Conservation (phyloP, 2,797 vertebrate species). For the Myripristis murdjan region DNA sequence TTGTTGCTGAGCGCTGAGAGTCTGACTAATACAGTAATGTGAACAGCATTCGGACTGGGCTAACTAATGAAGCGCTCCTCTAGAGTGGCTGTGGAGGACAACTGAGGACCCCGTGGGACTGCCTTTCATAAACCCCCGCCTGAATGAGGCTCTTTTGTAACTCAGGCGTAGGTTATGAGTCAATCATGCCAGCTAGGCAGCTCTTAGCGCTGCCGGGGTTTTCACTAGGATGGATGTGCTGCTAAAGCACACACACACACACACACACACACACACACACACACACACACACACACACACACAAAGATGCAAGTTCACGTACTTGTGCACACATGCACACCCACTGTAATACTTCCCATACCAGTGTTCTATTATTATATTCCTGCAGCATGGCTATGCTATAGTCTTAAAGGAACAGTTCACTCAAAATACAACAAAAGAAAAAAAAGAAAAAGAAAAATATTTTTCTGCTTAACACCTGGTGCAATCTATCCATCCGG, state of each 20-base stretch:
- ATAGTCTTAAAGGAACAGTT: no score
- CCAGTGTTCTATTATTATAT: not conserved
- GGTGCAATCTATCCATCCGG: no score
- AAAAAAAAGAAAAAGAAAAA: no score
- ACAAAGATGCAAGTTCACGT: not conserved
- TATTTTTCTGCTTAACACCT: no score
- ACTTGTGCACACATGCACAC: not conserved
- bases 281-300: not conserved
- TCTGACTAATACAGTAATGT: slow-evolving; percentile 28
- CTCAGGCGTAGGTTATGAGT: slow-evolving; percentile 53
- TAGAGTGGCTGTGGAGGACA: slow-evolving; percentile 62
- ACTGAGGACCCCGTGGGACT: slow-evolving; percentile 61
- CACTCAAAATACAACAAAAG: no score
- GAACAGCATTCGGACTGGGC: not conserved
- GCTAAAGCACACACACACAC: slow-evolving; percentile 3
- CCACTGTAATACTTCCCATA: not conserved
- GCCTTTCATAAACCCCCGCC: slow-evolving; percentile 62
- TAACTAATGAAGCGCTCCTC: slow-evolving; percentile 54
- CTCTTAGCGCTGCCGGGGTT: slow-evolving; percentile 24
- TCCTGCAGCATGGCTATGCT: not conserved
- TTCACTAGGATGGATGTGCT: slow-evolving; percentile 15
- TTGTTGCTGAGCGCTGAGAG: slow-evolving; percentile 1
- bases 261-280: slow-evolving; percentile 10
- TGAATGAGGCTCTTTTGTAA: slow-evolving; percentile 53
- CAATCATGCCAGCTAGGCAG: slow-evolving; percentile 41